Evolutionary conservation across 2,113 vertebrate species (phyloP).

Genomic region (Rhinopomastus cyanomelas): DNA sequence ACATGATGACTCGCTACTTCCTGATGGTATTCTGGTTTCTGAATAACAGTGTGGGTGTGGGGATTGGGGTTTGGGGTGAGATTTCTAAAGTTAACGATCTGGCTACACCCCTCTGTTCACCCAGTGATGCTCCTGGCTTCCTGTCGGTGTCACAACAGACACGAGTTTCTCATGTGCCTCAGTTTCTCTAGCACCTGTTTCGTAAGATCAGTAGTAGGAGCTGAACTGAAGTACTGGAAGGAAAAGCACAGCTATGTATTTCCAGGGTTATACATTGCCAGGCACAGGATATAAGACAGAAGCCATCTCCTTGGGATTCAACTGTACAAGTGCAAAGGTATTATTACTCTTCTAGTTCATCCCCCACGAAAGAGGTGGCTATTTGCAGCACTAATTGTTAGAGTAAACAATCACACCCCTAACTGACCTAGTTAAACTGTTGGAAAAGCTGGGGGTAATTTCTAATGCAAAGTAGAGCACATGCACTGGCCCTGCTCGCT

Average conservation of each 20-base stretch:
- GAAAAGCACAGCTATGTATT: neutral
- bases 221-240: neutral
- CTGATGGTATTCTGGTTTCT: constrained; percentile 33
- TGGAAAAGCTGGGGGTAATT: neutral
- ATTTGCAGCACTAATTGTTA: neutral
- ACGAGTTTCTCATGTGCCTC: neutral
- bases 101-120: constrained; percentile 5
- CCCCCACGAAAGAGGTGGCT: neutral
- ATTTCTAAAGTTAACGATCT: constrained; percentile 45
- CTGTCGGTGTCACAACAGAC: neutral
- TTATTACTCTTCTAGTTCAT: neutral
- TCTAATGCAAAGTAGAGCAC: fast-evolving
- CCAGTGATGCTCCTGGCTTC: constrained; percentile 6
- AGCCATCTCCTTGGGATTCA: neutral
- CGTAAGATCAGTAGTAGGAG: neutral
- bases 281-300: neutral
- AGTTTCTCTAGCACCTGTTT: neutral
- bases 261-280: neutral
- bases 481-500: neutral
- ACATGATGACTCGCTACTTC: constrained; percentile 7
- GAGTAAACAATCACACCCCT: constrained; percentile 2
- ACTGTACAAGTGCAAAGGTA: neutral
- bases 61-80: neutral
- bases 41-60: constrained; percentile 53
- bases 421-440: neutral